Percentiles rank a stretch among this genome's conserved stretches.
These are phyloP conservation scores for Archaeoteleia sp. DNA, from an alignment of 2,888 invertebrate species.

Conservation along the genomic window DNA sequence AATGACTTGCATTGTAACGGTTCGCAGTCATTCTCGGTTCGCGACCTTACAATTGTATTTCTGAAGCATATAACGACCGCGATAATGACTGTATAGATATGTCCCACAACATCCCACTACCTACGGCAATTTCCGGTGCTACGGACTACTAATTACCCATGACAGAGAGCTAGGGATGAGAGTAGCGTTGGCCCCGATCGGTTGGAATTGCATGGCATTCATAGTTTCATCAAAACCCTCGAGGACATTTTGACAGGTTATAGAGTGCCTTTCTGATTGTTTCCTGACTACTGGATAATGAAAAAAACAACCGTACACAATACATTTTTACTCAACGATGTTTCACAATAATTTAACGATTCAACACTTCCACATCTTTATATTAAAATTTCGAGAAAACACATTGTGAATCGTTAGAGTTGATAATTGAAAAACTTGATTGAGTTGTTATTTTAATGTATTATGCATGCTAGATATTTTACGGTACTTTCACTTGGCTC, in stretches of 20 bases:
- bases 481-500: too few species aligned
- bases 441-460: too few species aligned
- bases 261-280: conserved; percentile 42
- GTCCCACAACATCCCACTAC: conserved; percentile 27
- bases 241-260: conserved; percentile 47
- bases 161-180: conserved; percentile 28
- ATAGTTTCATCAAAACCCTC: conserved; percentile 38
- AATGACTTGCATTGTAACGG: conserved; percentile 4
- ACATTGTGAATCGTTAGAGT: too few species aligned
- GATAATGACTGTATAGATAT: conserved; percentile 50
- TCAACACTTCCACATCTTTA: too few species aligned
- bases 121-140: conserved; percentile 54
- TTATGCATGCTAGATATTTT: too few species aligned
- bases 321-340: conserved; percentile 23
- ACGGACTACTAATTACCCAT: conserved; percentile 57
- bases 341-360: conserved; percentile 1
- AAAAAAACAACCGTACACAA: conserved; percentile 39
- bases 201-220: conserved; percentile 36
- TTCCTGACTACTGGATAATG: conserved; percentile 30
- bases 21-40: not conserved
- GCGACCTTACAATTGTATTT: conserved; percentile 3
- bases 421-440: too few species aligned
- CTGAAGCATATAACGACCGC: conserved; percentile 10
- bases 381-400: too few species aligned
- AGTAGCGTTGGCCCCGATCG: conserved; percentile 27